These are phyloP conservation scores for Trichonephila clavata DNA, from an alignment of 1,140 invertebrate genomes.

Conservation along the genomic window DNA sequence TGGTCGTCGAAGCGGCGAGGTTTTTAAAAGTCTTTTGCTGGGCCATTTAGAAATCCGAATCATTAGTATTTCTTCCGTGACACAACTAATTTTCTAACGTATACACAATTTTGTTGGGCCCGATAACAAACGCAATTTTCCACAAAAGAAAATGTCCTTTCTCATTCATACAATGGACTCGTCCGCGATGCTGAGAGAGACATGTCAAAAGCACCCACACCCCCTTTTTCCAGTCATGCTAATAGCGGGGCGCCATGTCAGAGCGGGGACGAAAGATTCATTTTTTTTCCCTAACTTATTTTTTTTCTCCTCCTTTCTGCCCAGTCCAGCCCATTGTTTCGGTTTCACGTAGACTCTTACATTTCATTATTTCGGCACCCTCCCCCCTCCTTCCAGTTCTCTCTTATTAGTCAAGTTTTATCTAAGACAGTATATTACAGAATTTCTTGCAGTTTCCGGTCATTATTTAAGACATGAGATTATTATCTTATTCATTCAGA, in stretches of 20 bases:
- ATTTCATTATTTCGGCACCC: slow-evolving; percentile 73
- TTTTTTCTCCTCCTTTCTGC: slow-evolving; percentile 57
- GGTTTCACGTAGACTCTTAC: slow-evolving; percentile 70
- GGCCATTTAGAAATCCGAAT: slow-evolving; percentile 76
- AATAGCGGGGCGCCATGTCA: slow-evolving; percentile 75
- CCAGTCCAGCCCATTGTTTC: slow-evolving; percentile 75
- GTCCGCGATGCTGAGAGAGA: slow-evolving; percentile 69
- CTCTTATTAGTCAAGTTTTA: slow-evolving; percentile 77
- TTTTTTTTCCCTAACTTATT: slow-evolving; percentile 5
- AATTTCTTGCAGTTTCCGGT: slow-evolving; percentile 76
- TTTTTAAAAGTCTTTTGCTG: slow-evolving; percentile 76
- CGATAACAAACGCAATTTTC: slow-evolving; percentile 77
- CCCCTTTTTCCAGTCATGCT: slow-evolving; percentile 73
- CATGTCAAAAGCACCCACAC: slow-evolving; percentile 75
- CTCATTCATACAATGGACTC: slow-evolving; percentile 76
- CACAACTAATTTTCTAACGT: slow-evolving; percentile 76
- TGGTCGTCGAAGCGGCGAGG: slow-evolving; percentile 54
- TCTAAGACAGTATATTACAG: slow-evolving; percentile 77
- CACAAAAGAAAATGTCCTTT: slow-evolving; percentile 76
- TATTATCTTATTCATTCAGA: slow-evolving; percentile 77
- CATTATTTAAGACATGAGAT: slow-evolving; percentile 77
- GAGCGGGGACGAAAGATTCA: slow-evolving; percentile 11
- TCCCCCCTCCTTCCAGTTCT: slow-evolving; percentile 35
- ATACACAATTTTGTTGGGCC: slow-evolving; percentile 76
- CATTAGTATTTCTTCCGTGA: slow-evolving; percentile 77